Base-by-base conservation (phyloP, 2,888 invertebrate genomes). In the Philereme vetulata region DNA sequence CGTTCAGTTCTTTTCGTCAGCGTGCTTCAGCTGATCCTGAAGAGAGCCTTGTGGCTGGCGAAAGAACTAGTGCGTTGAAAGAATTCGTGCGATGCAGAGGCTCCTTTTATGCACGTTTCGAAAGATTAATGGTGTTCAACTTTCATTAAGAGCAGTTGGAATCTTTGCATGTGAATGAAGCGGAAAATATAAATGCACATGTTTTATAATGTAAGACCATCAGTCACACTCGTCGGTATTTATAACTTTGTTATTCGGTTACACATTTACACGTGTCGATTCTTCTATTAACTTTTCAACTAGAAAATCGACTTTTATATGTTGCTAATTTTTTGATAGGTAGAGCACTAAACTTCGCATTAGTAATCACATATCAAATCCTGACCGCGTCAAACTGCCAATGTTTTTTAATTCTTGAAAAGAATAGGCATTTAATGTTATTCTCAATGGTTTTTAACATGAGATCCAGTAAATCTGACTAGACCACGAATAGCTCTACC, bases 131-230 rank as follows among this genome's bases (percentile, higher is more conserved):
- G 53, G 50, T 48, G 38, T 57, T 46, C 45, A 38, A 21, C 32
- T 54, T 53, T 56, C 35, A 8, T 38, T 1, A 51, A 54, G 33
- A 49, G 40, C 47, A 47, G 35, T 64, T 55, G 50, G 54, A 56
- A 60, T 57, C 60, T 70, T 70, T 75, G 82, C 82, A 82, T 82
- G 82, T 66, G 71, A 74, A 73, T 73, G 70, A 67, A 71, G 64
- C 60, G 58, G 52, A 66, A 67, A 62, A 63, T 65, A 51, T 50
- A 50, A 62, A 21, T 63, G 59, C 66, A 67, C 64, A 67, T 69
- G 65, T 60, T 51, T 64, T 44, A 56, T 43, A 45, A 21, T 21
- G 21, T 51, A 48, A 44, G 44, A 5, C 21, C 7, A 21, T 11
- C 21, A 21, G 4, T 44, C 21, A 10, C 44, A 21, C 21, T 44